These are phyloP conservation scores for Telenomus remus DNA, from an alignment of 1,140 invertebrate species.

Conservation along the genomic window DNA sequence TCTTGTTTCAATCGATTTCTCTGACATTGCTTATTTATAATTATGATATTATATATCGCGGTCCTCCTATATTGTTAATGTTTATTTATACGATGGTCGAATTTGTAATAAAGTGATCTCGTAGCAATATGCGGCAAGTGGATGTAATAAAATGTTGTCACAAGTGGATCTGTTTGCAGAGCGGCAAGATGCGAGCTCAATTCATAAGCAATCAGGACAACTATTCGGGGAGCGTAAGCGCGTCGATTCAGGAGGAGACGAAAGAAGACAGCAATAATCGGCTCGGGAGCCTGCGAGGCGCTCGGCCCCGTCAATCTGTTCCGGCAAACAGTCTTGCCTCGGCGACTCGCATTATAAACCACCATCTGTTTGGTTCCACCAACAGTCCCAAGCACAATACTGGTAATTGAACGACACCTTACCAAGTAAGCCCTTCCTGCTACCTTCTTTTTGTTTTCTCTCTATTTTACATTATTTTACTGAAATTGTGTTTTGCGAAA, in stretches of 20 bases:
- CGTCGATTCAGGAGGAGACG: slow-evolving; percentile 60
- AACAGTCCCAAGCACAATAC: slow-evolving; percentile 72
- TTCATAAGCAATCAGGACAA: slow-evolving; percentile 64
- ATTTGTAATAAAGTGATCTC: no score
- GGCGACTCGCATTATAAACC: slow-evolving; percentile 84
- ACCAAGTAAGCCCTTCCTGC: slow-evolving; percentile 63
- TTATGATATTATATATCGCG: no score
- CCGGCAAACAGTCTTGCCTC: slow-evolving; percentile 81
- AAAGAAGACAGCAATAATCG: slow-evolving; percentile 68
- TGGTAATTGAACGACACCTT: slow-evolving; percentile 61
- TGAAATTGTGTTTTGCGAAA: slow-evolving; percentile 12
- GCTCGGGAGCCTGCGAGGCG: slow-evolving; percentile 62
- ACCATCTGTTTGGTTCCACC: slow-evolving; percentile 82
- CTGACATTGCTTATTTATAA: no score
- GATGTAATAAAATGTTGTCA: background rate
- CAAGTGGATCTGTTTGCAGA: slow-evolving; percentile 57
- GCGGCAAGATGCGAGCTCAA: slow-evolving; percentile 64
- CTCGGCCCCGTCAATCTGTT: slow-evolving; percentile 73
- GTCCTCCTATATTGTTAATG: no score
- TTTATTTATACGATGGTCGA: no score
- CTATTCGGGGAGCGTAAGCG: slow-evolving; percentile 48
- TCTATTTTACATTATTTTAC: slow-evolving; percentile 47
- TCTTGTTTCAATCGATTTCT: no score
- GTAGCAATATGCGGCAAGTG: no score
- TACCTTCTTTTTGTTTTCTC: slow-evolving; percentile 58